phyloP scores from a whole-genome alignment of 1,140 invertebrate genomes.

The Stegodyphus dumicola region DNA sequence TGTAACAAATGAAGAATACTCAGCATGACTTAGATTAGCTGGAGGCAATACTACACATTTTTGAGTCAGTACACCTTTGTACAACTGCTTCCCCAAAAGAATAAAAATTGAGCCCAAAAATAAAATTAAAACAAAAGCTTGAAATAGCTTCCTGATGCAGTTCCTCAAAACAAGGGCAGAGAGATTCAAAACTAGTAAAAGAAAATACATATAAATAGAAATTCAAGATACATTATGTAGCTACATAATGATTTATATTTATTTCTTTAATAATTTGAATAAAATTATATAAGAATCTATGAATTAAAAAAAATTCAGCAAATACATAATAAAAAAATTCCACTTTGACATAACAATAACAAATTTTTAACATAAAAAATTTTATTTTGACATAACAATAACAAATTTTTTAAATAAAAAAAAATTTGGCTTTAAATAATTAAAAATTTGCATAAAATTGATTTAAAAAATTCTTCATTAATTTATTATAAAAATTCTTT shows the following conservation, averaged over 20 bases:
- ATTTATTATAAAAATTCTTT: too few species aligned
- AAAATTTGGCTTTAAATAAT: too few species aligned
- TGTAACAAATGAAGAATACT: conserved; percentile 34
- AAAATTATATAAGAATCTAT: neutral
- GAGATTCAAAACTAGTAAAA: conserved; percentile 49
- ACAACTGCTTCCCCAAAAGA: conserved; percentile 52
- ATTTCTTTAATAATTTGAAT: neutral
- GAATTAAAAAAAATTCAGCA: too few species aligned
- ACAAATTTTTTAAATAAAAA: too few species aligned
- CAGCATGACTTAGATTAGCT: conserved; percentile 32
- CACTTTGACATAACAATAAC: too few species aligned
- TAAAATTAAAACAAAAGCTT: conserved; percentile 49
- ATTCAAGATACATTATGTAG: neutral
- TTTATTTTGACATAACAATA: too few species aligned
- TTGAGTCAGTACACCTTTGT: conserved; percentile 51
- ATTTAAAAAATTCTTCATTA: too few species aligned
- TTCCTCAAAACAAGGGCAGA: conserved; percentile 47
- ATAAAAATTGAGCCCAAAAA: conserved; percentile 55
- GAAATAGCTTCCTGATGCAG: conserved; percentile 23
- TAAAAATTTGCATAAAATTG: too few species aligned
- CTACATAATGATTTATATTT: neutral
- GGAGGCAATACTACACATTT: conserved; percentile 49
- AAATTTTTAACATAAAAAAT: too few species aligned
- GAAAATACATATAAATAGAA: neutral
- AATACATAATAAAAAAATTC: too few species aligned